phyloP scores from a whole-genome alignment of 2,797 vertebrate species.

The Tapirus indicus region DNA sequence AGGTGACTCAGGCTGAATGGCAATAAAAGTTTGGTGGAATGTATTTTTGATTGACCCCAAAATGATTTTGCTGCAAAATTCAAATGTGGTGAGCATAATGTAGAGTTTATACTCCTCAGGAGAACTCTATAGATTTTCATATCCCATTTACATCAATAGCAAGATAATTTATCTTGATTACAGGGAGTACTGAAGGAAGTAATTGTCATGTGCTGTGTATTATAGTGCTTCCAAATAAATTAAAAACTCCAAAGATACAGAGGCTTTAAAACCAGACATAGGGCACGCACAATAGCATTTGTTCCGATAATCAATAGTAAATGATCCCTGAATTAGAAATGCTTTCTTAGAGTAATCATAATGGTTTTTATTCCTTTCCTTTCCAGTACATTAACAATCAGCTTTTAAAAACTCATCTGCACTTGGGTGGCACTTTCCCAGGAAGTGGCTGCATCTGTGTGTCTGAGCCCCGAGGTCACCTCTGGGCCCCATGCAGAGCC shows the following conservation, averaged over 20 bases:
- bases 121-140: slow-evolving; percentile 47
- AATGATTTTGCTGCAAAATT: slow-evolving; percentile 65
- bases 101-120: slow-evolving; percentile 16
- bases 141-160: slow-evolving; percentile 58
- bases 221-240: slow-evolving; percentile 48
- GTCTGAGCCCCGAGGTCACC: background rate
- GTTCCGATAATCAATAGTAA: slow-evolving; percentile 74
- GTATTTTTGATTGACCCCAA: slow-evolving; percentile 54
- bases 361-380: slow-evolving; percentile 63
- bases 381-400: slow-evolving; percentile 66
- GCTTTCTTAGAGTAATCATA: slow-evolving; percentile 62
- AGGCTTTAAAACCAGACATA: slow-evolving; percentile 48
- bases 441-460: background rate
- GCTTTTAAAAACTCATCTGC: slow-evolving; percentile 46
- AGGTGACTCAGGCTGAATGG: background rate
- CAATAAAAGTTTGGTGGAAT: slow-evolving; percentile 9
- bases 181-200: slow-evolving; percentile 57
- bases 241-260: background rate
- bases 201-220: slow-evolving; percentile 66
- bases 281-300: background rate
- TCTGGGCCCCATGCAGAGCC: rapidly evolving
- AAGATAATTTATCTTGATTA: slow-evolving; percentile 72
- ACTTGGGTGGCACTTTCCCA: background rate
- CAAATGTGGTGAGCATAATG: slow-evolving; percentile 2
- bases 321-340: slow-evolving; percentile 65